Evolutionary conservation across 2,888 invertebrate species (phyloP).

Genomic region (Phyto melanocephala): DNA sequence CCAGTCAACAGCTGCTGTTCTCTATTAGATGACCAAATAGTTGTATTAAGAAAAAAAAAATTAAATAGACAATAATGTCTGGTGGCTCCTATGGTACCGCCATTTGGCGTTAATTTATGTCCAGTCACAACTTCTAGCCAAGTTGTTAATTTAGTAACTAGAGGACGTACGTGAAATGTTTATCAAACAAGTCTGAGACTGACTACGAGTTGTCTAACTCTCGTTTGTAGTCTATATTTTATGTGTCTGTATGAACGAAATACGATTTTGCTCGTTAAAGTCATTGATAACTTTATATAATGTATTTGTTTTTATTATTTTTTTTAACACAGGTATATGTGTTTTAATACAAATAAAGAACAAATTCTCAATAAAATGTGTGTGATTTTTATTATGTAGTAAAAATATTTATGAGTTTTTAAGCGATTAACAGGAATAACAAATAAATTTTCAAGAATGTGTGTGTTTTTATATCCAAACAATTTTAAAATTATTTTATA

Average conservation of each 20-base stretch:
- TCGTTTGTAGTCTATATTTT: slow-evolving; percentile 1
- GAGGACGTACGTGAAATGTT: slow-evolving; percentile 64
- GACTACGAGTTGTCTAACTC: not conserved
- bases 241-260: not conserved
- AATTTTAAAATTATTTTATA: no score
- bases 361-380: slow-evolving; percentile 34
- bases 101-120: slow-evolving; percentile 65
- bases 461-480: no score
- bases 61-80: slow-evolving; percentile 24
- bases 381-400: slow-evolving; percentile 14
- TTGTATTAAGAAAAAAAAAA: not conserved
- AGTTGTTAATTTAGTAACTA: slow-evolving; percentile 65
- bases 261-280: slow-evolving; percentile 26
- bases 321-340: not conserved
- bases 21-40: slow-evolving; percentile 38
- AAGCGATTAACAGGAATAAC: not conserved
- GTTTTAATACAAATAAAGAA: slow-evolving; percentile 28
- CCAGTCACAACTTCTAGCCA: slow-evolving; percentile 59
- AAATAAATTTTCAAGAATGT: no score
- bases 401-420: slow-evolving; percentile 11
- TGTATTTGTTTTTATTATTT: not conserved
- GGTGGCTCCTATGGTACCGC: slow-evolving; percentile 49
- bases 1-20: not conserved
- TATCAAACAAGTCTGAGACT: slow-evolving; percentile 47
- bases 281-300: slow-evolving; percentile 58